Evolutionary conservation across 2,888 invertebrate genomes (phyloP), one percentile per base, ranked within the genome.

Genomic region (Rhyacophila evoluta): DNA sequence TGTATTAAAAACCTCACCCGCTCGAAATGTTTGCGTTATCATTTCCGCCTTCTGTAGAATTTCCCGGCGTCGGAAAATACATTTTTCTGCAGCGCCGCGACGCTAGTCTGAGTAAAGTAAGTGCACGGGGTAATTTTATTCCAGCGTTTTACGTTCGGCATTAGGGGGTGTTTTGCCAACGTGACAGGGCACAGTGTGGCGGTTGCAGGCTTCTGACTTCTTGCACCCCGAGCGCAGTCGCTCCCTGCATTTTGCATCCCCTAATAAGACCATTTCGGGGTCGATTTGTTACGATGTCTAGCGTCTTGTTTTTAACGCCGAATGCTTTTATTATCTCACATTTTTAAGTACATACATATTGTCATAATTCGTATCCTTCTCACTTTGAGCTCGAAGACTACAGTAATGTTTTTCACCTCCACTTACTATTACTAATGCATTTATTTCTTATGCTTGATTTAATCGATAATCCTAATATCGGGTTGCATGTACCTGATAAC

Each of bases 91-190:
- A 55, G 25, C 29, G 29, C 29, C 29, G 29, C 55, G 25, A 55
- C 55, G 55, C 25, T 55, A 10, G 55, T 15, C 15, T 19, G 19
- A 55, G 29, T 33, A 55, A 19, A 55, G 19, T 55, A 19, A 55
- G 19, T 55, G 55, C 55, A 55, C 55, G 19, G 19, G 5, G 8
- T 55, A 55, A 55, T 55, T 55, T 55, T 55, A 55, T 55, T 55
- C 55, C 55, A 19, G 19, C 55, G 55, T 19, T 55, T 55, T 55
- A 55, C 55, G 55, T 55, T 55, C 55, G 55, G 55, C 55, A 55
- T 55, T 55, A 55, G 55, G 55, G 55, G 12, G 55, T 55, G 19
- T 12, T 55, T 55, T 55, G 55, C 19, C 55, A 19, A 10, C 55
- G 55, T 55, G 55, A 10, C 15, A 55, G 55, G 55, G 15, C 55